phyloP scores from a whole-genome alignment of 2,797 vertebrate species.

The Spondyliosoma cantharus region DNA sequence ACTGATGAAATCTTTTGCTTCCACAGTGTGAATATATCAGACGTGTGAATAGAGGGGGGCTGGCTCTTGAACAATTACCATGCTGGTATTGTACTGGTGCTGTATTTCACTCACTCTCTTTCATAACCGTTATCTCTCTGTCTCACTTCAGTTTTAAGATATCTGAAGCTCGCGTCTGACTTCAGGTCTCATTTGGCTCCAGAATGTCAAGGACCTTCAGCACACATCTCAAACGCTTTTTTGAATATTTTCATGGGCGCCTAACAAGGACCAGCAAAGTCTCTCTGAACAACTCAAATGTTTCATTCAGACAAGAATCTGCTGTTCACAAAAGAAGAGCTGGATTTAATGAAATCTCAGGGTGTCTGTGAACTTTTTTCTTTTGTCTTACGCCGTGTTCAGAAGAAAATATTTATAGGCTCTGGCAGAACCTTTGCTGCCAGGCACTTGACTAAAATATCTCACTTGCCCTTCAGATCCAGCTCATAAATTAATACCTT shows the following conservation, averaged over 20 bases:
- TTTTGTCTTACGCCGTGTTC: conserved; percentile 37
- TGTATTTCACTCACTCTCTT: background rate
- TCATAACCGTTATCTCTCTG: background rate
- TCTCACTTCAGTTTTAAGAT: conserved; percentile 7
- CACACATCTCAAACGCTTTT: conserved; percentile 21
- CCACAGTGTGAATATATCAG: conserved; percentile 35
- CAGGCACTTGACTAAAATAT: conserved; percentile 23
- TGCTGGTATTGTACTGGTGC: background rate
- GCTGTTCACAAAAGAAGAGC: conserved; percentile 28
- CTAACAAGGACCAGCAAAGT: conserved; percentile 24
- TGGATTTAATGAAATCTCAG: conserved; percentile 66
- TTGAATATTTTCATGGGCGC: conserved; percentile 18
- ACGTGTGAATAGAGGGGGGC: background rate
- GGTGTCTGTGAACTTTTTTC: conserved; percentile 59
- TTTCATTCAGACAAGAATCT: conserved; percentile 45
- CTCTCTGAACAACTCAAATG: conserved; percentile 14
- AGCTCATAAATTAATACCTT: conserved; percentile 40
- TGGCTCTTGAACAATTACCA: conserved; percentile 14
- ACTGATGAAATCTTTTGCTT: conserved; percentile 56
- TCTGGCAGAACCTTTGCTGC: conserved; percentile 51
- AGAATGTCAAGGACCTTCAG: conserved; percentile 24
- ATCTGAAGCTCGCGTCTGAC: conserved; percentile 21
- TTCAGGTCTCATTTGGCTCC: conserved; percentile 27
- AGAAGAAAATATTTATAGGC: conserved; percentile 64
- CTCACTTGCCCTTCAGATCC: conserved; percentile 25